Evolutionary conservation across 1,140 invertebrate genomes (phyloP), one percentile per base, ranked within the genome.

Genomic region (Pachyrhynchus sulphureomaculatus): DNA sequence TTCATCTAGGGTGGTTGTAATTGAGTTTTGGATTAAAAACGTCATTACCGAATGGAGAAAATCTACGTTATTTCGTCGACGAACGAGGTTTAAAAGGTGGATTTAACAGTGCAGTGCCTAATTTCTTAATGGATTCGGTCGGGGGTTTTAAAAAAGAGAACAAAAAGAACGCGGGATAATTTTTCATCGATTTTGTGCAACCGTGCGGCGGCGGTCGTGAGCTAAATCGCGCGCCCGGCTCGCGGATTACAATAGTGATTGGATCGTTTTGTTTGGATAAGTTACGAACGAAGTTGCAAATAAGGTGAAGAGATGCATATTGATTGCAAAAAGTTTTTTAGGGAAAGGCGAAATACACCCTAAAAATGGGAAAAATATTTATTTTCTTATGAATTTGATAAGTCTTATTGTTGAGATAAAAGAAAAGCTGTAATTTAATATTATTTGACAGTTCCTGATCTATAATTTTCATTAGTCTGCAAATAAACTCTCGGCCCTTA

Each of bases 101-200:
- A 29, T 9, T 29, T 29, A 29, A 29, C 26, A 29, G 18, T 44
- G 23, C 17, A 21, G n/a, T 21, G n/a, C 17, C 21, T 13, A n/a
- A 44, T 21, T 44, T 21, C 23, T 20, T 44, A 23, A 20, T n/a
- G 2, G 29, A 23, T 33, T 12, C 9, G 21, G 42, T 12, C 3
- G 47, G n/a, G 47, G 26, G 29, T 34, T 56, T 56, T 47, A 62
- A 42, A 47, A 47, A 54, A 41, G 10, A 18, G 39, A 42, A 53
- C 54, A 48, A 36, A 36, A 29, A 37, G 48, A 33, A 6, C 26
- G 44, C n/a, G 13, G 48, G 41, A 62, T 62, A 55, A 62, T 62
- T 62, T 62, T 62, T 62, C 59, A 62, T 62, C 42, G 59, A 62
- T 62, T 62, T 62, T 62, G 51, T 62, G 59, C 52, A 55, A 51